Conservation (phyloP, 2,888 invertebrate genomes). For the Pemphredon lugubris region DNA sequence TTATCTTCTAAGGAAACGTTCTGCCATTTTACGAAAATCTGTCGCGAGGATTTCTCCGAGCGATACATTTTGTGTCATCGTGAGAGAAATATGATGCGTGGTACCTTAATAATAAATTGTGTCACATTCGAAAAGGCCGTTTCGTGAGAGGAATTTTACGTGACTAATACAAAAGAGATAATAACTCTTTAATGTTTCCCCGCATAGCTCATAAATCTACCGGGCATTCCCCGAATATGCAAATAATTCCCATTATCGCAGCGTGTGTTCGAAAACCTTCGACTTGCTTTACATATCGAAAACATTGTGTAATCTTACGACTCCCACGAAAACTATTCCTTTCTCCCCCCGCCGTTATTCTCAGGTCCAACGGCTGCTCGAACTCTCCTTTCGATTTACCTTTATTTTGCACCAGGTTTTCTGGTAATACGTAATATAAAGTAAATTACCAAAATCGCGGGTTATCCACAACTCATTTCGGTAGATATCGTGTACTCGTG, state of each 20-base stretch:
- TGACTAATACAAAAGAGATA: constrained; percentile 49
- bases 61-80: too few relatives aligned
- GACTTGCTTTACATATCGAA: constrained; percentile 19
- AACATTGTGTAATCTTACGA: constrained; percentile 8
- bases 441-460: too few relatives aligned
- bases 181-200: constrained; percentile 54
- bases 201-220: constrained; percentile 46
- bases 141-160: constrained; percentile 28
- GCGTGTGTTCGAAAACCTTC: constrained; percentile 31
- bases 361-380: constrained; percentile 4
- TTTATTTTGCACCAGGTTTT: too few relatives aligned
- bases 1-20: background rate
- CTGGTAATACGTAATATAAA: too few relatives aligned
- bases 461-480: too few relatives aligned
- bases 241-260: constrained; percentile 53
- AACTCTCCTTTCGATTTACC: constrained; percentile 11
- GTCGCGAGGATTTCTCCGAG: background rate
- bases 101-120: constrained; percentile 45
- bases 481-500: too few relatives aligned
- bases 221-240: constrained; percentile 34
- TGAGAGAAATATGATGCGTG: constrained; percentile 7
- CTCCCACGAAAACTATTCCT: constrained; percentile 15
- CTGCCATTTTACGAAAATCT: background rate
- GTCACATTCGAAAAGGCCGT: constrained; percentile 41
- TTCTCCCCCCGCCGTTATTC: constrained; percentile 32